A percentile compares a stretch with the other conserved stretches of the same genome.
Conservation (phyloP, 2,888 invertebrate genomes). For the Drosophila antonietae region DNA sequence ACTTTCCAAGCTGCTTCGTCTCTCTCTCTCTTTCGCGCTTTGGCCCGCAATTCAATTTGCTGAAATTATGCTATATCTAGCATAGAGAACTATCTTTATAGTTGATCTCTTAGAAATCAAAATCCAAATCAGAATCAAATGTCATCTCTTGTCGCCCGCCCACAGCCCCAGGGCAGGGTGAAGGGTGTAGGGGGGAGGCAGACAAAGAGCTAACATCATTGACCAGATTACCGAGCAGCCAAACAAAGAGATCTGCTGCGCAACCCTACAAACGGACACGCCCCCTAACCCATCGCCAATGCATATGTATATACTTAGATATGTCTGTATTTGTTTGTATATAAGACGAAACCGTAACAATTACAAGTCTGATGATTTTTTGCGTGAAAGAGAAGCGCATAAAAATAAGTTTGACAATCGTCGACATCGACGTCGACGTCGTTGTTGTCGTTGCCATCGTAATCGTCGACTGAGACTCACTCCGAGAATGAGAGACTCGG, state of each 20-base stretch:
- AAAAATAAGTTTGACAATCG: slow-evolving; percentile 68
- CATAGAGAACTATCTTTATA: slow-evolving; percentile 6
- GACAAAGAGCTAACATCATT: slow-evolving; percentile 57
- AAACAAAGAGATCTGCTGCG: slow-evolving; percentile 47
- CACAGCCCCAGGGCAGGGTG: slow-evolving; percentile 1
- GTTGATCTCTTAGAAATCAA: slow-evolving; percentile 36
- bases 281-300: background rate
- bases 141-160: slow-evolving; percentile 48
- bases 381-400: slow-evolving; percentile 39
- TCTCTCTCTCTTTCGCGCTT: background rate
- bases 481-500: slow-evolving; percentile 21
- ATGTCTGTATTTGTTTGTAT: background rate
- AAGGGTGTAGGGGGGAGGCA: background rate
- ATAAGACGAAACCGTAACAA: slow-evolving; percentile 65
- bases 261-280: slow-evolving; percentile 25
- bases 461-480: slow-evolving; percentile 51
- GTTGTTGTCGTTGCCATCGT: slow-evolving; percentile 60
- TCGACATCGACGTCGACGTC: slow-evolving; percentile 2
- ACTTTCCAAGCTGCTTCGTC: background rate
- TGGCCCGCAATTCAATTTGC: slow-evolving; percentile 1
- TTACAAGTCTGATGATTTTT: slow-evolving; percentile 63
- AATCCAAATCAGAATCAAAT: slow-evolving; percentile 48
- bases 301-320: background rate
- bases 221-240: slow-evolving; percentile 52
- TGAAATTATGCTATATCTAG: background rate